Evolutionary conservation across 2,888 invertebrate genomes (phyloP), one percentile per base, ranked within the genome.

Genomic region (Argyresthia goedartella): DNA sequence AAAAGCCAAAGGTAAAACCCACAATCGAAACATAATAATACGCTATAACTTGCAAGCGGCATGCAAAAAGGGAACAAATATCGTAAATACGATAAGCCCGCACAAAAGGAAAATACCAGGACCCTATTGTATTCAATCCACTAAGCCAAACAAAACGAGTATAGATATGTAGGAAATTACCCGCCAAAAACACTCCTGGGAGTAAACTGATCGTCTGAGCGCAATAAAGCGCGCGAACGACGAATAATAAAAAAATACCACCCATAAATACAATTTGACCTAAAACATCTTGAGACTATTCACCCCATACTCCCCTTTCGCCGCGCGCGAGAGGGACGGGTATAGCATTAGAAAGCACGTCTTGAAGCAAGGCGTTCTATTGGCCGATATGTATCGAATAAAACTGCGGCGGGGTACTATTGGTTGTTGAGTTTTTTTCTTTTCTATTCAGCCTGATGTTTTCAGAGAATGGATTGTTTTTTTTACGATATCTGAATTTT

Each of bases 361-460:
- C 53, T 49, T 45, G 25, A 45, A 53, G 25, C 13, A 44, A 10
- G n/a, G n/a, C 43, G 43, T 66, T 69, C 69, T 66, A 75, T 75
- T 75, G 73, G 74, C 56, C 66, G 66, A 68, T 69, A 66, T 71
- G 73, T 70, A 68, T 70, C 69, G 69, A 66, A 67, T 70, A 71
- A 73, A 72, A 73, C 62, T 66, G 60, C 58, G 35, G 46, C 42
- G 57, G 55, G 52, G 54, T 55, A 52, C 65, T 58, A 71, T 71
- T 71, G 70, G 70, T 54, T 47, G 62, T 57, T 46, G 8, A 8
- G 14, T 43, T n/a, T 11, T 43, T 43, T 43, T 43, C 13, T 43
- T 43, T 43, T 14, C 14, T 41, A 41, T 41, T 41, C n/a, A 41
- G 10, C n/a, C 8, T 8, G n/a, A 43, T 14, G 43, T 43, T 14